phyloP scores from a whole-genome alignment of 2,888 invertebrate genomes.

The Oscheius myriophilus region DNA sequence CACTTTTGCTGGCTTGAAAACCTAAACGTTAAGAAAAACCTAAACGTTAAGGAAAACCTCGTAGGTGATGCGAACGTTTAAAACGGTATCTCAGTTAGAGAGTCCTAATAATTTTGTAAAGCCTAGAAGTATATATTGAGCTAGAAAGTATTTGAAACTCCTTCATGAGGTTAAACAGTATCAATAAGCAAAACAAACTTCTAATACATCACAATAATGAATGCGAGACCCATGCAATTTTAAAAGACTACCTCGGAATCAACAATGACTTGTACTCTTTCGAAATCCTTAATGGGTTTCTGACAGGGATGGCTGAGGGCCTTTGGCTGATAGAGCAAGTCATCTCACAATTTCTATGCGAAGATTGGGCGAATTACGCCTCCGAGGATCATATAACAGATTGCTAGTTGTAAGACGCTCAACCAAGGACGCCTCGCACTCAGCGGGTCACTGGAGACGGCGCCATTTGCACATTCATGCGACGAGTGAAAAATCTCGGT shows the following conservation, averaged over 20 bases:
- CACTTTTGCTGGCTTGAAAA: no score
- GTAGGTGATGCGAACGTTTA: no score
- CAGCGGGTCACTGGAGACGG: background rate
- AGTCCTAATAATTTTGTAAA: no score
- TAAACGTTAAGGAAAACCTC: no score
- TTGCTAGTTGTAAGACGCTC: conserved; percentile 24
- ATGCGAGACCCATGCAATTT: no score
- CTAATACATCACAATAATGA: no score
- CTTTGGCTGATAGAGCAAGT: conserved; percentile 22
- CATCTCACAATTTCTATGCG: conserved; percentile 23
- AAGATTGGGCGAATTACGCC: conserved; percentile 21
- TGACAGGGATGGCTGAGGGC: conserved; percentile 1
- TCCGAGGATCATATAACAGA: conserved; percentile 31
- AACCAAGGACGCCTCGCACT: conserved; percentile 23
- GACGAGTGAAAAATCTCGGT: no score
- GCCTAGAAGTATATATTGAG: no score
- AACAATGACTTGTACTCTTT: conserved; percentile 23
- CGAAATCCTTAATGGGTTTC: background rate
- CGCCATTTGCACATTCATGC: no score
- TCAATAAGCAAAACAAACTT: no score
- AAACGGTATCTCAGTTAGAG: no score
- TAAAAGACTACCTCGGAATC: conserved; percentile 25
- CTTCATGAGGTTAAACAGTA: background rate
- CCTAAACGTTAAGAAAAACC: no score
- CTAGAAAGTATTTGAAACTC: conserved; percentile 23